Evolutionary conservation across 2,113 vertebrate species (phyloP), one percentile per base, ranked within the genome.

Genomic region (Nansenia antarctica): DNA sequence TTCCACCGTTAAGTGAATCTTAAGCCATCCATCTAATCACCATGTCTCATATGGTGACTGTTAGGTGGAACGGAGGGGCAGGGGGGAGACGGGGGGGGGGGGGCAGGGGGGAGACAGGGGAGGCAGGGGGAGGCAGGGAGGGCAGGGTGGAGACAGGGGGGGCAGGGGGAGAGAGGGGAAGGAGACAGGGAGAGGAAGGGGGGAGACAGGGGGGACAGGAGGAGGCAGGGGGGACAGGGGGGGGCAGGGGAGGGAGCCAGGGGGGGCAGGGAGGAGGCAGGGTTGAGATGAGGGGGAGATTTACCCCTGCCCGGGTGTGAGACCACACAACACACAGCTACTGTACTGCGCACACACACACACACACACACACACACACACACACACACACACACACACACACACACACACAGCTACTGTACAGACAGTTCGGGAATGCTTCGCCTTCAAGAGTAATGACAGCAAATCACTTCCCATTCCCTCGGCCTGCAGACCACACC

Each of bases 321-420:
- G 80, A 71, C 73, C 75, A 81, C 75, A 76, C 72, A 76, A 62
- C 52, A n/a, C 7, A 22, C 53, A 55, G 20, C 20, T 14, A 55
- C 53, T 27, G 53, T 27, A 55, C 42, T 8, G 58, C n/a, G n/a
- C n/a, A n/a, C 11, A 24, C n/a, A 30, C 5, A 11, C 5, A 37
- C 5, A 37, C 11, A 37, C 5, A 37, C 35, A 37, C 35, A 37
- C 35, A 37, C 35, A 37, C 35, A 37, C 35, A 37, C 35, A 37
- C 35, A 37, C 35, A 37, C 35, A 37, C 35, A 37, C 35, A 37
- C 35, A 37, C 35, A 37, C 35, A 37, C 35, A 37, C 35, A 37
- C 35, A 37, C 35, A 37, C 35, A 37, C 35, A 37, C 7, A 22
- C 53, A 55, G 20, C 20, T 14, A 55, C 53, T 27, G 53, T 27